Evolutionary conservation across 2,797 vertebrate species (phyloP).

Genomic region (Thaleichthys pacificus): DNA sequence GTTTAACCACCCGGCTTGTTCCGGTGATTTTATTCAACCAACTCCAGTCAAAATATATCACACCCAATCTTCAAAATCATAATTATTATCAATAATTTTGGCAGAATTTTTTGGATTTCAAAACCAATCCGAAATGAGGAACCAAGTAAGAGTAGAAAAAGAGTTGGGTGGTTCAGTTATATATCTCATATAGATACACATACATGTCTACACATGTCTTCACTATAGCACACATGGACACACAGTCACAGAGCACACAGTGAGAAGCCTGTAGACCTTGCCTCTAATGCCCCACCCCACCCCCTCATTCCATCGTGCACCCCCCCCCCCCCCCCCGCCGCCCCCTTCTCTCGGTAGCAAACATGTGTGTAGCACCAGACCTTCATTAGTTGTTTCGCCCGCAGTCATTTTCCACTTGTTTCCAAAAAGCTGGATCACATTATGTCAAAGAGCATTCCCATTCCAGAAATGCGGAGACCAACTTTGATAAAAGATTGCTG

Average conservation of each 20-base stretch:
- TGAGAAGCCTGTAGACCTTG: no score
- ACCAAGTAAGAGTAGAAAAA: no score
- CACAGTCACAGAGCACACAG: background rate
- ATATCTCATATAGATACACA: background rate
- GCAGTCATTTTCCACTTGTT: constrained; percentile 78
- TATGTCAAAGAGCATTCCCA: constrained; percentile 69
- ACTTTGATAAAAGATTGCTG: constrained; percentile 72
- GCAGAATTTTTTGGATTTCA: no score
- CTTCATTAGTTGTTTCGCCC: constrained; percentile 74
- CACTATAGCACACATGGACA: background rate
- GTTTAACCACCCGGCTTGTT: no score
- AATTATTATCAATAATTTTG: no score
- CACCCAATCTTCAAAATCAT: no score
- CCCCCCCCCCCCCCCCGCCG: background rate
- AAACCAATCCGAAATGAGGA: no score
- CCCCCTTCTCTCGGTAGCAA: constrained; percentile 57
- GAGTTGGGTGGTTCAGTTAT: background rate
- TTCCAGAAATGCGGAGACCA: constrained; percentile 61
- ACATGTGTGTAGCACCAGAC: constrained; percentile 68
- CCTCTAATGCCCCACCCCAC: background rate
- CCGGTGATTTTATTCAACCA: no score
- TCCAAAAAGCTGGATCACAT: constrained; percentile 76
- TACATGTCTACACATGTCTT: background rate
- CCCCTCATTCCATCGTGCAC: background rate
- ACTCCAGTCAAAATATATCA: no score